Evolutionary conservation across 2,113 vertebrate species (phyloP).

Genomic region (Pelmatolapia mariae): DNA sequence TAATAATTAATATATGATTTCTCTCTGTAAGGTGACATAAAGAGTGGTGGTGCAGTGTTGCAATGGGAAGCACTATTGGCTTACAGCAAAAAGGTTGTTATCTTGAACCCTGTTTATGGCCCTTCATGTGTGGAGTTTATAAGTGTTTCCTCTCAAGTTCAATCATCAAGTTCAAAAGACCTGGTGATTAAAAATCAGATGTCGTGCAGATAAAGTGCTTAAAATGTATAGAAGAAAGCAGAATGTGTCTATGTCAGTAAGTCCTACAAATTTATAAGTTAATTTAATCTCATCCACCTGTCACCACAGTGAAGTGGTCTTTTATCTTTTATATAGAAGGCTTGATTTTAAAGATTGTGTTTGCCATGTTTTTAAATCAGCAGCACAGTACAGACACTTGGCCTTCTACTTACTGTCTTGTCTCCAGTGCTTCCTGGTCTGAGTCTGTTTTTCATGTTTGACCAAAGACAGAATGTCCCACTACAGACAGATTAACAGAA

Average conservation of each 20-base stretch:
- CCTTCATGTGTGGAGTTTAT: background rate
- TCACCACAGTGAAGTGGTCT: background rate
- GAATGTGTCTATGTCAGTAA: background rate
- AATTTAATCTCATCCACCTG: background rate
- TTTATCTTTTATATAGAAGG: background rate
- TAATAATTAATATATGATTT: background rate
- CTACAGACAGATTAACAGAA: background rate
- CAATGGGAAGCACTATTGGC: background rate
- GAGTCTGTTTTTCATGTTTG: background rate
- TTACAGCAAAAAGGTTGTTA: background rate
- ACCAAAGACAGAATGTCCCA: background rate
- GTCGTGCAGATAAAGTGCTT: background rate
- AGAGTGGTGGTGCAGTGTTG: background rate
- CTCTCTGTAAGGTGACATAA: background rate
- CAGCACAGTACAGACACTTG: background rate
- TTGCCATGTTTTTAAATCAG: background rate
- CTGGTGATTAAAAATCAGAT: background rate
- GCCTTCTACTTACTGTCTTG: accelerated
- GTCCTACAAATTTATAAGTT: background rate
- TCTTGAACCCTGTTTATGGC: accelerated
- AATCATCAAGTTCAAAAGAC: background rate
- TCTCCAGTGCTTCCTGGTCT: background rate
- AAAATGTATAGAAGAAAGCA: background rate
- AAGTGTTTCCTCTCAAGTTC: background rate
- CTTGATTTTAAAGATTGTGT: background rate